phyloP scores from a whole-genome alignment of 2,797 vertebrate genomes.

The Pipistrellus nathusii region DNA sequence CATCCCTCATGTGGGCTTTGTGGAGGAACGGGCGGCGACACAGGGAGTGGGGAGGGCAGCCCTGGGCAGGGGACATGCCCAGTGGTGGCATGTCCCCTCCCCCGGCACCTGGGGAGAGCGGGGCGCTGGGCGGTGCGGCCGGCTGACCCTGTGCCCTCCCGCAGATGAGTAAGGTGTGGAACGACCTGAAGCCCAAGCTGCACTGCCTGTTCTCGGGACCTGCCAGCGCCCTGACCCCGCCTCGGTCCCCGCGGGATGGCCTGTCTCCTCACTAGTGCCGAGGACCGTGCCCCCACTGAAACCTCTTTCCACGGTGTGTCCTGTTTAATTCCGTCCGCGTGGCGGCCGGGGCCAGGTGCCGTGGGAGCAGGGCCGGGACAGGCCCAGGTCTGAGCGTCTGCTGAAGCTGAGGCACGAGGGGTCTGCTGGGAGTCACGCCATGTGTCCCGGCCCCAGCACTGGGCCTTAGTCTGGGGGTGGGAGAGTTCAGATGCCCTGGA shows the following conservation, averaged over 20 bases:
- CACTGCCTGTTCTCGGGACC: conserved; percentile 92
- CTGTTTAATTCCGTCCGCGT: conserved; percentile 65
- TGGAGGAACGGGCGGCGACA: background rate
- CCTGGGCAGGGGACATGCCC: background rate
- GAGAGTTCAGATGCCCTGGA: background rate
- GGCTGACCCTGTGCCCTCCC: background rate
- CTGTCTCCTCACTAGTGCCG: conserved; percentile 85
- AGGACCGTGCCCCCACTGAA: conserved; percentile 73
- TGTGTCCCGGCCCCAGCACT: fast-evolving
- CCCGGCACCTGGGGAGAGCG: background rate
- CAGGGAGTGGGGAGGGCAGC: background rate
- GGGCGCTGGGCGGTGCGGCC: fast-evolving
- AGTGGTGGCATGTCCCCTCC: background rate
- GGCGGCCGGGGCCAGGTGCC: background rate
- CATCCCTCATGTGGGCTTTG: background rate
- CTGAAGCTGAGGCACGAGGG: background rate
- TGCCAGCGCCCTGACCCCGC: conserved; percentile 87
- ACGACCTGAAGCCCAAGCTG: conserved; percentile 96
- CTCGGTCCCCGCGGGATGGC: conserved; percentile 85
- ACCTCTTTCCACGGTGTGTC: conserved; percentile 76
- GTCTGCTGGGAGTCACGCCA: background rate
- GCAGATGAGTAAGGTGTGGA: conserved; percentile 98
- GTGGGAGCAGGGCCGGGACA: fast-evolving
- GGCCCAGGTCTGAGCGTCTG: background rate
- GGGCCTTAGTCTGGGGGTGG: background rate